phyloP scores from a whole-genome alignment of 2,113 vertebrate species.

The Brachyhypopomus gauderio region DNA sequence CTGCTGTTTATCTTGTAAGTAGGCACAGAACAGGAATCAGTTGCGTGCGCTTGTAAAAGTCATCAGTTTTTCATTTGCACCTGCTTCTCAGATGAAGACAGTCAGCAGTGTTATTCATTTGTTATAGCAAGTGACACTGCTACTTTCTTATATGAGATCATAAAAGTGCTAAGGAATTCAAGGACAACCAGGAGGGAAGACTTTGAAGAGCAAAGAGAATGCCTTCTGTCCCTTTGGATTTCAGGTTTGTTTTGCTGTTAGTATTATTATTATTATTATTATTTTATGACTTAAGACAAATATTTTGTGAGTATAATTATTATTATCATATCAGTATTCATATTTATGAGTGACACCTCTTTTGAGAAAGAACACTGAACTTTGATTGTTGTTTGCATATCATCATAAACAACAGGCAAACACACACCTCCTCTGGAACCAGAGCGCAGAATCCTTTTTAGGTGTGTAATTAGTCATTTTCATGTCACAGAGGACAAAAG shows the following conservation, averaged over 20 bases:
- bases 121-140: constrained; percentile 28
- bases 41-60: constrained; percentile 45
- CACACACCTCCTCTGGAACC: background rate
- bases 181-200: too few species aligned
- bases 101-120: constrained; percentile 17
- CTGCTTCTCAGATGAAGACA: constrained; percentile 23
- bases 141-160: constrained; percentile 6
- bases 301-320: too few species aligned
- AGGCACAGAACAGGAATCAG: constrained; percentile 49
- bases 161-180: too few species aligned
- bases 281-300: too few species aligned
- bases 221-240: background rate
- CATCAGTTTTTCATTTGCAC: constrained; percentile 48
- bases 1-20: constrained; percentile 64
- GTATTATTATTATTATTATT: too few species aligned
- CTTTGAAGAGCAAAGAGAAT: background rate
- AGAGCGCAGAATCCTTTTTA: background rate
- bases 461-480: constrained; percentile 41
- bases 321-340: background rate
- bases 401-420: background rate
- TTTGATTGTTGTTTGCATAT: too few species aligned
- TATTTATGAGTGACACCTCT: background rate
- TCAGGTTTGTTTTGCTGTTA: too few species aligned
- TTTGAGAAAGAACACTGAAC: background rate
- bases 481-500: constrained; percentile 27